Conservation (phyloP, 2,888 invertebrate species). For the Heliothis peltigera region DNA sequence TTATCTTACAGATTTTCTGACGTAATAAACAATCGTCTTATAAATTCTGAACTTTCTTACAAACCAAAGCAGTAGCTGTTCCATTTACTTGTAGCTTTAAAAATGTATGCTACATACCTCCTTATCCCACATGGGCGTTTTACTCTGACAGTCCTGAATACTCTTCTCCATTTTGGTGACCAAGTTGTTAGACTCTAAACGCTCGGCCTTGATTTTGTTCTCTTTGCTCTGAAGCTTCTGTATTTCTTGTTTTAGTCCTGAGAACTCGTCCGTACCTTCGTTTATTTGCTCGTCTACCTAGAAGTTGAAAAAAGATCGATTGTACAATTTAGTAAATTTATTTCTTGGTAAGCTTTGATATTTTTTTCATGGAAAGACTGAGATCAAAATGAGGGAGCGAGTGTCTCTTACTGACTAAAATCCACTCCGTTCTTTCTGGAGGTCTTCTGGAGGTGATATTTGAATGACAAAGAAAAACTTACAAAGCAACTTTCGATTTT, state of each 20-base stretch:
- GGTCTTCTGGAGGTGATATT: too few relatives aligned
- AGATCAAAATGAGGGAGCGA: too few relatives aligned
- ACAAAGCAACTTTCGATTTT: too few relatives aligned
- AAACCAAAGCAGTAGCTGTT: too few relatives aligned
- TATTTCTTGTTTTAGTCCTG: constrained; percentile 91
- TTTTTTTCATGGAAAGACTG: too few relatives aligned
- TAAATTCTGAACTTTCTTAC: too few relatives aligned
- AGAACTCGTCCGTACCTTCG: constrained; percentile 89
- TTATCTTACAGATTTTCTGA: too few relatives aligned
- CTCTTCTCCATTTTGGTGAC: constrained; percentile 90
- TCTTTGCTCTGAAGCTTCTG: constrained; percentile 90
- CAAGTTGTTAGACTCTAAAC: constrained; percentile 94
- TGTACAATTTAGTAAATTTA: not conserved
- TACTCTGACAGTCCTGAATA: constrained; percentile 88
- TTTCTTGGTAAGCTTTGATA: too few relatives aligned
- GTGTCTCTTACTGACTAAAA: too few relatives aligned
- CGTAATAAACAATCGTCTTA: too few relatives aligned
- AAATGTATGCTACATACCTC: constrained; percentile 76
- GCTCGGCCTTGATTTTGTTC: constrained; percentile 92
- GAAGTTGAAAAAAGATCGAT: constrained; percentile 3
- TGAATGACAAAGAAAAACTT: too few relatives aligned
- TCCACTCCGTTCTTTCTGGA: too few relatives aligned
- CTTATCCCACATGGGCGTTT: constrained; percentile 89
- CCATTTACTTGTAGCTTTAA: not conserved
- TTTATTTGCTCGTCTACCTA: constrained; percentile 89